Conservation (phyloP, 1,140 invertebrate species). For the Zelostemma sp. region DNA sequence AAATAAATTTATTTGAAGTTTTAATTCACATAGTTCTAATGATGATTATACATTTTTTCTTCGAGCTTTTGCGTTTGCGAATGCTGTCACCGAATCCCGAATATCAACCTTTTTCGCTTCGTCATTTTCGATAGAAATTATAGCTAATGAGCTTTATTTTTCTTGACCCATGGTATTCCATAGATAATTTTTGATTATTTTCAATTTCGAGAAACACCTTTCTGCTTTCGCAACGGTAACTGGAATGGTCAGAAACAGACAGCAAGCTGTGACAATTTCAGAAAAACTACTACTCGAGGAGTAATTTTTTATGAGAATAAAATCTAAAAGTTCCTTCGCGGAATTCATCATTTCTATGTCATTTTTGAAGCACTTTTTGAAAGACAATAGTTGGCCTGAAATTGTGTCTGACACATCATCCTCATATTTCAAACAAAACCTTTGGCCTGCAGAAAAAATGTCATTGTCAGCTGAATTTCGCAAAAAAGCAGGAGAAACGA, state of each 20-base stretch:
- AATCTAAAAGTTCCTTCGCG: not conserved
- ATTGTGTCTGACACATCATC: slow-evolving; percentile 3
- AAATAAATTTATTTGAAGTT: too few species aligned
- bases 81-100: too few species aligned
- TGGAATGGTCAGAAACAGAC: slow-evolving; percentile 35
- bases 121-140: slow-evolving; percentile 25
- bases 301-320: too few species aligned
- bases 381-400: slow-evolving; percentile 4
- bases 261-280: too few species aligned
- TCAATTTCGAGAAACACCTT: slow-evolving; percentile 39
- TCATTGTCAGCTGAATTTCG: not conserved
- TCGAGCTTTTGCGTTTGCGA: too few species aligned
- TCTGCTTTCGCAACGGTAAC: slow-evolving; percentile 36
- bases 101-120: too few species aligned
- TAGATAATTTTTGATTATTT: slow-evolving; percentile 41
- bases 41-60: too few species aligned
- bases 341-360: not conserved
- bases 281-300: too few species aligned
- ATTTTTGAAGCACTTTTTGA: not conserved
- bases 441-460: not conserved
- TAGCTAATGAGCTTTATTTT: slow-evolving; percentile 13
- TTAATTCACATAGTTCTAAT: too few species aligned
- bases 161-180: slow-evolving; percentile 33
- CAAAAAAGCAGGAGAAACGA: not conserved
- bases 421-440: not conserved